Conservation (phyloP, 2,888 invertebrate species). For the Drosophila pseudotakahashii region DNA sequence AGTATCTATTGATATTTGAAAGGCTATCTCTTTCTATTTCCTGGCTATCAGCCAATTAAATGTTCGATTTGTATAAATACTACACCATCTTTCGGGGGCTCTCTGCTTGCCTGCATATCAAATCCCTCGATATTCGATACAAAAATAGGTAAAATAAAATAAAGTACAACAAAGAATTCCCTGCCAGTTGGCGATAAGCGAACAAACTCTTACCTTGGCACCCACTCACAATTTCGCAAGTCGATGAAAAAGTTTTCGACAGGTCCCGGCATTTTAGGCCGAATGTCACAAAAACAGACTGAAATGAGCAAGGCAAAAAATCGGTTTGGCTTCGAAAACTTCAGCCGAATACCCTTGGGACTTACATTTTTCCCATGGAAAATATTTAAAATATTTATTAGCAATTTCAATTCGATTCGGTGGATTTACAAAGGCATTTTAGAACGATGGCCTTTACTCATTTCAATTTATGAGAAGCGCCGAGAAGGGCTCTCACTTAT, state of each 20-base stretch:
- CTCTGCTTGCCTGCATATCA: not conserved
- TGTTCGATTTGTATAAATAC: no score
- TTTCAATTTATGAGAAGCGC: slow-evolving; percentile 43
- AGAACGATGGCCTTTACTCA: slow-evolving; percentile 32
- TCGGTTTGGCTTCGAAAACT: not conserved
- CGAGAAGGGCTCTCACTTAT: slow-evolving; percentile 17
- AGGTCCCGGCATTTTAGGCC: slow-evolving; percentile 71
- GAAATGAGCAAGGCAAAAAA: slow-evolving; percentile 7
- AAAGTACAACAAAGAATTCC: slow-evolving; percentile 20
- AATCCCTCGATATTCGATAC: slow-evolving; percentile 14
- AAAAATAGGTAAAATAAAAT: not conserved
- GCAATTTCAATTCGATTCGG: not conserved
- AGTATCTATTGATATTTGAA: not conserved
- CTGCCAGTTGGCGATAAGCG: slow-evolving; percentile 38
- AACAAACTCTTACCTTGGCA: slow-evolving; percentile 27
- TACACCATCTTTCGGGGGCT: no score
- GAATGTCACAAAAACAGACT: slow-evolving; percentile 54
- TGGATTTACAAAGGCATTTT: slow-evolving; percentile 15
- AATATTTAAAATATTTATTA: slow-evolving; percentile 4
- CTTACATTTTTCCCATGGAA: no score
- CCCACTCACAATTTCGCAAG: slow-evolving; percentile 33
- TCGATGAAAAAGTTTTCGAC: slow-evolving; percentile 71
- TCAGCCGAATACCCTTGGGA: slow-evolving; percentile 10
- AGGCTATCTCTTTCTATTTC: not conserved
- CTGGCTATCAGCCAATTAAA: not conserved